Conservation (phyloP, 1,140 invertebrate species). For the Anoplophora glabripennis region DNA sequence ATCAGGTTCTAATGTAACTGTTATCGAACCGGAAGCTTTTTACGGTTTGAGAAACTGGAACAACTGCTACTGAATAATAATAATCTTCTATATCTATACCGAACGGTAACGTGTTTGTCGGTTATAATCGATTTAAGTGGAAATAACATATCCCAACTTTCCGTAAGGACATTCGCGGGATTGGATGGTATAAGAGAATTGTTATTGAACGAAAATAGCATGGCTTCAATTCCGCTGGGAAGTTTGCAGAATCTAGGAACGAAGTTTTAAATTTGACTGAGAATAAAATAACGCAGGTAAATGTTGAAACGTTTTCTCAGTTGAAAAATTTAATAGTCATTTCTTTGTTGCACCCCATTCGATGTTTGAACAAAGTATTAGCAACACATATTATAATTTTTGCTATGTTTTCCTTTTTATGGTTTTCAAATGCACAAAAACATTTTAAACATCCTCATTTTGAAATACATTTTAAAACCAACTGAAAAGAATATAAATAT, state of each 20-base stretch:
- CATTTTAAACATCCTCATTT: no score
- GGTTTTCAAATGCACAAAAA: no score
- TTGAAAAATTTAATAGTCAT: constrained; percentile 9
- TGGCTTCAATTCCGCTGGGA: constrained; percentile 9
- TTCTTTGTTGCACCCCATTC: constrained; percentile 1
- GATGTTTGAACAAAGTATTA: no score
- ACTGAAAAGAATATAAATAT: no score
- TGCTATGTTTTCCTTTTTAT: no score
- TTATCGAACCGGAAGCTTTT: constrained; percentile 10
- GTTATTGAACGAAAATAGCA: constrained; percentile 10
- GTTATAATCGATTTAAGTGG: constrained; percentile 3
- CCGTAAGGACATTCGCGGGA: background rate
- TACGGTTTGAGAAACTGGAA: constrained; percentile 8
- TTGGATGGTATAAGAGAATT: constrained; percentile 1
- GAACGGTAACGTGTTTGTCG: background rate
- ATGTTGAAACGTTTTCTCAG: constrained; percentile 14
- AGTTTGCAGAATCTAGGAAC: constrained; percentile 4
- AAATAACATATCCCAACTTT: constrained; percentile 11
- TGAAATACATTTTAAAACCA: no score
- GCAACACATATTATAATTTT: no score
- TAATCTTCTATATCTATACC: background rate
- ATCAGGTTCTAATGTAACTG: background rate
- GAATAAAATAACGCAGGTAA: constrained; percentile 14
- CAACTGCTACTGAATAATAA: constrained; percentile 5
- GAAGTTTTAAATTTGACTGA: background rate